A percentile compares a stretch with the other conserved stretches of the same genome.
Evolutionary conservation across 1,140 invertebrate species (phyloP).

Genomic region (Zeugodacus cucurbitae): DNA sequence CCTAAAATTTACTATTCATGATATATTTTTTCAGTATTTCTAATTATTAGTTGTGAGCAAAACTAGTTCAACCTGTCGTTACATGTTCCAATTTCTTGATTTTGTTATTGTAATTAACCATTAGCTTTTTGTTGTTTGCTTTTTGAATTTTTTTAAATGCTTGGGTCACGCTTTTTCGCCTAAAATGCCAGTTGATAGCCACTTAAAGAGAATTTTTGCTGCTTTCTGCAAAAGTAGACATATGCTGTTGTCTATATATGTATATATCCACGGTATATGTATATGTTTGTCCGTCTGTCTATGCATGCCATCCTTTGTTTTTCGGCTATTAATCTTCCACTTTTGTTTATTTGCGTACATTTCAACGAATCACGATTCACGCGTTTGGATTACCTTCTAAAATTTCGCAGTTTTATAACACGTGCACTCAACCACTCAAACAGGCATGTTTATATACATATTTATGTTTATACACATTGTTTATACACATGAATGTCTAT

Average conservation of each 20-base stretch:
- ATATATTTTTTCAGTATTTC: too few relatives aligned
- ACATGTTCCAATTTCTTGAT: too few relatives aligned
- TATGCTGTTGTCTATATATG: background rate
- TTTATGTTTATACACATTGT: background rate
- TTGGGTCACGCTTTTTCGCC: background rate
- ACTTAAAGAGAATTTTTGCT: background rate
- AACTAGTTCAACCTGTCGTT: too few relatives aligned
- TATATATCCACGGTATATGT: background rate
- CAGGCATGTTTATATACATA: background rate
- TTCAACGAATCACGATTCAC: conserved; percentile 28
- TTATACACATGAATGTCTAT: background rate
- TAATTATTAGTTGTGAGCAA: too few relatives aligned
- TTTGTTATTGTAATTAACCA: too few relatives aligned
- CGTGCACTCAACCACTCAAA: background rate
- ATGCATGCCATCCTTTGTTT: background rate
- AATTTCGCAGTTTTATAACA: conserved; percentile 11
- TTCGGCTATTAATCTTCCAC: background rate
- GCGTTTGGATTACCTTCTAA: conserved; percentile 23
- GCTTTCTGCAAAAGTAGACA: too few relatives aligned
- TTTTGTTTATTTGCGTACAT: conserved; percentile 1
- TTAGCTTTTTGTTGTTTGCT: background rate
- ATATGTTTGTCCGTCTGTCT: background rate
- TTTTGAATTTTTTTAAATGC: background rate
- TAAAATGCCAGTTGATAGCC: background rate
- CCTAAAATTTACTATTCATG: too few relatives aligned